Percentiles rank a stretch among this genome's conserved stretches.
Conservation (phyloP, 2,113 vertebrate species). For the Anser brachyrhynchus region DNA sequence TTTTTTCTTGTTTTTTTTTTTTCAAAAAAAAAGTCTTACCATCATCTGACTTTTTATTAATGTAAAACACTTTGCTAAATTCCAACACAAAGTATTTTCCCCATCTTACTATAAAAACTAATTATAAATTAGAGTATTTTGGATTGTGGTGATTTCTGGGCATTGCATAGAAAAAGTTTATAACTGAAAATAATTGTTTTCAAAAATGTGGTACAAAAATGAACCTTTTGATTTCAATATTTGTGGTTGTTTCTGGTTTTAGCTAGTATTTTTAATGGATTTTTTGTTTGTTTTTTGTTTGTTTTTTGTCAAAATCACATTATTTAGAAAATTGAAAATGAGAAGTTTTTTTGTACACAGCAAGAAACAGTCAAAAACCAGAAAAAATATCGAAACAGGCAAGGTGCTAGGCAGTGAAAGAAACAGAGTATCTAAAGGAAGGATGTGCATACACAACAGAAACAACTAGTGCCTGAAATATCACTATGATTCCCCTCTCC, state of each 20-base stretch:
- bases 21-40: not conserved
- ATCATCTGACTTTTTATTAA: not conserved
- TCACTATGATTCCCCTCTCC: not conserved
- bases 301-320: not conserved
- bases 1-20: not conserved
- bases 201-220: not conserved
- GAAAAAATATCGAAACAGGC: not conserved
- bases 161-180: not conserved
- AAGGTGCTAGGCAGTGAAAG: not conserved
- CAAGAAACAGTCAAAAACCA: not conserved
- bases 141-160: not conserved
- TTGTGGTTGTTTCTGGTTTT: not conserved
- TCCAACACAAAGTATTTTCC: not conserved
- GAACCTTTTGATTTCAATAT: not conserved
- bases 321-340: not conserved
- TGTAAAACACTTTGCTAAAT: not conserved
- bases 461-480: not conserved
- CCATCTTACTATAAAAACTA: not conserved
- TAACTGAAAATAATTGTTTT: not conserved
- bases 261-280: not conserved
- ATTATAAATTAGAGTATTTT: not conserved
- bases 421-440: not conserved
- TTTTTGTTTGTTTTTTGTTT: too few species aligned
- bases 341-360: not conserved
- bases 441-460: not conserved